Conservation (phyloP, 2,113 vertebrate genomes). For the Synchiropus splendidus region DNA sequence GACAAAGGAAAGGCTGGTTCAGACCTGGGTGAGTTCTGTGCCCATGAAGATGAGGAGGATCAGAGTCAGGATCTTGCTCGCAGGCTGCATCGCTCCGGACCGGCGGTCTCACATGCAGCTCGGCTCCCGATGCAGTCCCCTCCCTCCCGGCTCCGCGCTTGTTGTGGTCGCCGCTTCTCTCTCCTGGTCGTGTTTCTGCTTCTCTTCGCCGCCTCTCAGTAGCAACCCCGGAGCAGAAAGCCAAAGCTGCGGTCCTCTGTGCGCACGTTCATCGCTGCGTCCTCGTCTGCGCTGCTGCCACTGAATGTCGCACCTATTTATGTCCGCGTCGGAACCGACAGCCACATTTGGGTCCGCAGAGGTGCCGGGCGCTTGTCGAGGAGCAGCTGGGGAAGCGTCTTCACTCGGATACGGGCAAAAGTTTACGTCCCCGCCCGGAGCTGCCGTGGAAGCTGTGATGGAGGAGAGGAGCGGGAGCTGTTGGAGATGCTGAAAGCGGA, state of each 20-base stretch:
- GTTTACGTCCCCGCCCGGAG: constrained; percentile 65
- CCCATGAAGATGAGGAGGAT: constrained; percentile 88
- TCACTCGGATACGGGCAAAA: constrained; percentile 54
- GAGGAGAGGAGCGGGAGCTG: constrained; percentile 58
- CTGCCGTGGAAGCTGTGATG: constrained; percentile 43
- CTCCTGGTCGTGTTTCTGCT: neutral
- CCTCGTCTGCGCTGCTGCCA: no score
- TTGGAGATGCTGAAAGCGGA: constrained; percentile 67
- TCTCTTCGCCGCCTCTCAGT: neutral
- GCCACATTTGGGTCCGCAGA: no score
- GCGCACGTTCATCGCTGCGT: constrained; percentile 72
- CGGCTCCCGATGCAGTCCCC: constrained; percentile 45
- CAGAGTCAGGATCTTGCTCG: constrained; percentile 88
- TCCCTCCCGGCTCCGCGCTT: constrained; percentile 14
- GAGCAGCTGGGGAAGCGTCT: no score
- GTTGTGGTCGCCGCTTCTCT: no score
- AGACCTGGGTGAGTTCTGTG: constrained; percentile 97
- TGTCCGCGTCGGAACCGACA: constrained; percentile 39
- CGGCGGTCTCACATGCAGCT: constrained; percentile 74
- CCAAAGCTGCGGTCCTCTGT: constrained; percentile 68
- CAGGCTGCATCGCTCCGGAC: constrained; percentile 81
- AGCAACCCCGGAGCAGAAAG: constrained; percentile 62
- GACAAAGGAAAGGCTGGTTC: constrained; percentile 36
- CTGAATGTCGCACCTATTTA: constrained; percentile 17
- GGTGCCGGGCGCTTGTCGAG: no score